Percentiles rank a stretch among this genome's conserved stretches.
Conservation (phyloP, 2,797 vertebrate species). For the Hirundo rustica region DNA sequence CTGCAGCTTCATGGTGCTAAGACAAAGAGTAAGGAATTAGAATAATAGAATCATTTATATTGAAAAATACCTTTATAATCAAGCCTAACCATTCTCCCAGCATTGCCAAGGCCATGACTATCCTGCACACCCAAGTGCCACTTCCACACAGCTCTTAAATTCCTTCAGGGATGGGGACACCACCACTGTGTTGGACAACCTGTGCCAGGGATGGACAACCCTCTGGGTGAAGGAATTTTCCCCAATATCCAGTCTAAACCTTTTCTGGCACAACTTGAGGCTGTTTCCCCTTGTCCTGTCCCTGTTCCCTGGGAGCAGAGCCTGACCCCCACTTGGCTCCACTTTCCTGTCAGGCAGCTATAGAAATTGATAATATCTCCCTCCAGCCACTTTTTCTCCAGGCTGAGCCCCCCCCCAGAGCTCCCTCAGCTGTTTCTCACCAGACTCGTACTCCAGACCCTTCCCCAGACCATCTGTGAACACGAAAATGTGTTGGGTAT, state of each 20-base stretch:
- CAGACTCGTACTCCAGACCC: neutral
- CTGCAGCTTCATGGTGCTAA: neutral
- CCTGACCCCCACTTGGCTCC: fast-evolving
- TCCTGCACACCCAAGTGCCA: too few species aligned
- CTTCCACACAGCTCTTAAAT: neutral
- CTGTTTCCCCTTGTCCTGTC: neutral
- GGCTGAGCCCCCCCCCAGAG: neutral
- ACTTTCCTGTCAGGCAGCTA: neutral
- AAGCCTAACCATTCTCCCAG: neutral
- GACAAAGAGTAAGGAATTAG: neutral
- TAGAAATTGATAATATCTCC: neutral
- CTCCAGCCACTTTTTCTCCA: neutral
- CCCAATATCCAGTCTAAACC: neutral
- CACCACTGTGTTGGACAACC: too few species aligned
- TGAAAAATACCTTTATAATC: neutral
- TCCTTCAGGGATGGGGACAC: neutral
- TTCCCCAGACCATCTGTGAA: neutral
- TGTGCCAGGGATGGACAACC: neutral
- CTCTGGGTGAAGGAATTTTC: neutral
- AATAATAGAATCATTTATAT: neutral
- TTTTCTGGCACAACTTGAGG: neutral
- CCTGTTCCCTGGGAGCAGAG: neutral
- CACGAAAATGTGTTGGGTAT: fast-evolving
- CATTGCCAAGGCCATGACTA: neutral
- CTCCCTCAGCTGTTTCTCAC: neutral